phyloP scores from a whole-genome alignment of 2,888 invertebrate species.

The Ichneumoninae sp. region DNA sequence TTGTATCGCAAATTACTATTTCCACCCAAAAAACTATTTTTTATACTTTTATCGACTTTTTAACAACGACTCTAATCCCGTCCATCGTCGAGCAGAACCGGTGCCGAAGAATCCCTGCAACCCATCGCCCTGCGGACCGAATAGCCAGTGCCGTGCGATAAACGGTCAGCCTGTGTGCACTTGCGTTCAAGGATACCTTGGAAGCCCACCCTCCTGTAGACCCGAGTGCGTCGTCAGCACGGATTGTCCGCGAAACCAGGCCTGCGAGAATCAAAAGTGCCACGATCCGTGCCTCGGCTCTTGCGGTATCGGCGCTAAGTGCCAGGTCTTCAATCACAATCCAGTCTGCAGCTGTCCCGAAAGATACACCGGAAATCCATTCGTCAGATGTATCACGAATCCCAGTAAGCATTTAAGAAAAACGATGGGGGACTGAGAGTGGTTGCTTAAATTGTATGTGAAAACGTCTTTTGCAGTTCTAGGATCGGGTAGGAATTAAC shows the following conservation, averaged over 20 bases:
- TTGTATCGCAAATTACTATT: no score
- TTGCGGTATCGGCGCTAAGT: conserved; percentile 85
- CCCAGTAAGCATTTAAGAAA: conserved; percentile 69
- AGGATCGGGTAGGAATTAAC: no score
- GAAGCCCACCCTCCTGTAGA: conserved; percentile 83
- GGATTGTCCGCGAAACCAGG: conserved; percentile 85
- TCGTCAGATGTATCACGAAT: conserved; percentile 76
- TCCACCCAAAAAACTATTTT: no score
- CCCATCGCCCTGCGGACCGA: conserved; percentile 85
- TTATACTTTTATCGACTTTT: conserved; percentile 68
- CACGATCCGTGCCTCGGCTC: conserved; percentile 86
- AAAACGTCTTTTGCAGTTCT: no score
- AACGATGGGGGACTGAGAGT: background rate
- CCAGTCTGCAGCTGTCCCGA: conserved; percentile 86
- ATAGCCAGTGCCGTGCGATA: conserved; percentile 85
- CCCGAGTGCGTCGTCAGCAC: conserved; percentile 85
- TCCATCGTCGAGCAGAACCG: conserved; percentile 83
- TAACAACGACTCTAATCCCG: conserved; percentile 70
- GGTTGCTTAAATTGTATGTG: no score
- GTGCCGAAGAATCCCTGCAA: conserved; percentile 82
- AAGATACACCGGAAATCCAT: conserved; percentile 86
- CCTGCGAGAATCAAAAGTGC: conserved; percentile 86
- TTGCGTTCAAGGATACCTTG: conserved; percentile 83
- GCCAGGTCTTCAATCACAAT: conserved; percentile 86
- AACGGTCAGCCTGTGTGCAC: conserved; percentile 85